Conservation (phyloP, 2,888 invertebrate species). For the Microctonus brassicae region DNA sequence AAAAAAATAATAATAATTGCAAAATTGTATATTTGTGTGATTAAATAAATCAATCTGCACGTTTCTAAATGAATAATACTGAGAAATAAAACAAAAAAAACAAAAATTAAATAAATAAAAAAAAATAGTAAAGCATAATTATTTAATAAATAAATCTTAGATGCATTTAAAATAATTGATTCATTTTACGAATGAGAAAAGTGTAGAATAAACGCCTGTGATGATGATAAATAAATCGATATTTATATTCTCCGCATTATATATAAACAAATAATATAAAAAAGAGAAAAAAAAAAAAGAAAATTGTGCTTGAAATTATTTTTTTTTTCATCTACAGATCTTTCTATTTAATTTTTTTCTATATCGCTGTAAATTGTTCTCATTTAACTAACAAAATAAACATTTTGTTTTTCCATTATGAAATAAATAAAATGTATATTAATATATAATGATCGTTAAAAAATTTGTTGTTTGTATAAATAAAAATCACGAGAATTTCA, state of each 20-base stretch:
- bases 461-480: too few species aligned
- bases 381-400: too few species aligned
- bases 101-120: background rate
- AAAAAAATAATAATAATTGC: background rate
- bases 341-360: too few species aligned
- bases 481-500: background rate
- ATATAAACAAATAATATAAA: background rate
- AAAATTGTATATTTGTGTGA: background rate
- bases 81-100: background rate
- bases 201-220: slow-evolving; percentile 1
- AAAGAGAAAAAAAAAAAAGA: background rate
- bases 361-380: too few species aligned
- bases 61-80: too few species aligned
- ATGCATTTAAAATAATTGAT: background rate
- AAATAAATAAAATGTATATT: too few species aligned
- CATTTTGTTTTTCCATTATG: too few species aligned
- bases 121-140: background rate
- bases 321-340: background rate
- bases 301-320: background rate
- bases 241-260: background rate
- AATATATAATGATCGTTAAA: too few species aligned
- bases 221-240: background rate
- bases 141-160: too few species aligned
- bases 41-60: background rate
- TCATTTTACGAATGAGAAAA: background rate